Evolutionary conservation across 2,888 invertebrate genomes (phyloP).

Genomic region (Athripsodes cinereus): DNA sequence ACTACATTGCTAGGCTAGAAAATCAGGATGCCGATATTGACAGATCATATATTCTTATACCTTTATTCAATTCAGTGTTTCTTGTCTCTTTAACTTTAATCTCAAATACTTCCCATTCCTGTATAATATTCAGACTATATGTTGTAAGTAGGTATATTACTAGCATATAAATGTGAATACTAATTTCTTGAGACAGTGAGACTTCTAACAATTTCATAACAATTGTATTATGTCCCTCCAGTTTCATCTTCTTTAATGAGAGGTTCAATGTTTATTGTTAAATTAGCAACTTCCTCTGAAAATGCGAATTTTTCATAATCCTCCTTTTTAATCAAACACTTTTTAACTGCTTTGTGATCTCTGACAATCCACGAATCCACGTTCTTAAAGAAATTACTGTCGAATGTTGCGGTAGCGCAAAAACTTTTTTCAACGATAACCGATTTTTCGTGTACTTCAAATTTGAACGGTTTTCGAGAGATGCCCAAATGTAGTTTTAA

Average conservation of each 20-base stretch:
- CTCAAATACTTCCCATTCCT: no score
- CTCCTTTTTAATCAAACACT: neutral
- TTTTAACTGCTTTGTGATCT: neutral
- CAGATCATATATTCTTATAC: no score
- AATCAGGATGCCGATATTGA: no score
- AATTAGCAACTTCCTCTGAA: neutral
- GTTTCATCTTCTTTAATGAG: neutral
- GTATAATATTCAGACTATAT: no score
- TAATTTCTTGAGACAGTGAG: no score
- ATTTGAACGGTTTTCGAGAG: neutral
- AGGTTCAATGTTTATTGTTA: neutral
- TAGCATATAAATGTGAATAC: no score
- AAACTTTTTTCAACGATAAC: neutral
- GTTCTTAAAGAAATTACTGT: neutral
- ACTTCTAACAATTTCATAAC: no score
- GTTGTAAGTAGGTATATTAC: no score
- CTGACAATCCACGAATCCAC: neutral
- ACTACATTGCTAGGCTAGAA: no score
- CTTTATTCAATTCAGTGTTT: no score
- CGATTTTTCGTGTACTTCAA: neutral
- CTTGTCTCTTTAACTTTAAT: no score
- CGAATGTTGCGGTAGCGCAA: neutral
- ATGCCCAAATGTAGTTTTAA: neutral
- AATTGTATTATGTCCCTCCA: no score
- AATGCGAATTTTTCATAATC: neutral